A percentile compares a stretch with the other conserved stretches of the same genome.
These are phyloP conservation scores for Dinomys branickii DNA, from an alignment of 2,113 vertebrate genomes.

Conservation along the genomic window DNA sequence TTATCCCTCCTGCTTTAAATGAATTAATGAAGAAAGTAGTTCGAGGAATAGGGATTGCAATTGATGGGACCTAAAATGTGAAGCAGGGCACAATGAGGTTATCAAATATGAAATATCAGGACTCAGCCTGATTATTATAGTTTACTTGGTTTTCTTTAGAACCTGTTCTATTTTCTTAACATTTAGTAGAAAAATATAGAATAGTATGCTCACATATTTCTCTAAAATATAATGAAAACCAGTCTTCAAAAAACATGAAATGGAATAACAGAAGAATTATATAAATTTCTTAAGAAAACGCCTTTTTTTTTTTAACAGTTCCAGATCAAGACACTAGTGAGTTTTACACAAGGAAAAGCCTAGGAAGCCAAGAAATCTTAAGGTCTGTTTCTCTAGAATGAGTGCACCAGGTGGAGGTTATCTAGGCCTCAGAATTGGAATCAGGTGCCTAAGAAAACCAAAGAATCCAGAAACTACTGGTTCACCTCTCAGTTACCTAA, in stretches of 20 bases:
- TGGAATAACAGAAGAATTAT: neutral
- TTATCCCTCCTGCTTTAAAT: neutral
- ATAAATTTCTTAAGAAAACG: neutral
- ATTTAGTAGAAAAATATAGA: neutral
- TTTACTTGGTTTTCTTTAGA: neutral
- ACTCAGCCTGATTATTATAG: neutral
- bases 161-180: neutral
- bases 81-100: neutral
- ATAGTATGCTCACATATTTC: neutral
- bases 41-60: neutral
- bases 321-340: neutral
- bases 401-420: fast-evolving
- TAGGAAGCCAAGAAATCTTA: neutral
- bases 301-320: neutral
- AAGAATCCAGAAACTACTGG: neutral
- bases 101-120: neutral
- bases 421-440: neutral
- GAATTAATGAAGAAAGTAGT: neutral
- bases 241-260: neutral
- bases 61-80: neutral
- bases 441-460: neutral
- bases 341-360: neutral
- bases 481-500: neutral
- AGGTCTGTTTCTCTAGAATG: neutral
- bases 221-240: neutral